These are phyloP conservation scores for Syncerus caffer DNA, from an alignment of 2,797 vertebrate species.

Conservation along the genomic window DNA sequence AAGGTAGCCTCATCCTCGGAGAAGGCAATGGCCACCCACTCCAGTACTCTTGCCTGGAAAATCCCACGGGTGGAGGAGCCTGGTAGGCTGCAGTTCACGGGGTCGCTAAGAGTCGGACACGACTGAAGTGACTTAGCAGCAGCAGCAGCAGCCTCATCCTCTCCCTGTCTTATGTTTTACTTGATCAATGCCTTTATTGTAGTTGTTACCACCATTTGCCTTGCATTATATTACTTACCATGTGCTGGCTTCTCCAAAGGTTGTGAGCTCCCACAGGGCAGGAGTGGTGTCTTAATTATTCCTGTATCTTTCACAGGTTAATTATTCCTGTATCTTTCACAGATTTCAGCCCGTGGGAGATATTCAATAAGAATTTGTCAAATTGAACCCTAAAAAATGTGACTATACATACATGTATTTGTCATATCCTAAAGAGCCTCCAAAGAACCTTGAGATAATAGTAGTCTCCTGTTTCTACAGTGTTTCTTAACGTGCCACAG, in stretches of 20 bases:
- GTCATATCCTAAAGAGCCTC: slow-evolving; percentile 27
- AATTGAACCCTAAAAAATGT: background rate
- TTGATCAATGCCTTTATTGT: background rate
- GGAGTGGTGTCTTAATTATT: slow-evolving; percentile 1
- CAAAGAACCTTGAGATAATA: slow-evolving; percentile 8
- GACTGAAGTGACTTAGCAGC: too few species aligned
- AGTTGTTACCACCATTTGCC: background rate
- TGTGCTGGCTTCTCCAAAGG: background rate
- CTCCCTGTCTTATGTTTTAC: background rate
- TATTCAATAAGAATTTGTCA: background rate
- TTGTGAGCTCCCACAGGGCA: background rate
- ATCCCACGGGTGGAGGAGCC: too few species aligned
- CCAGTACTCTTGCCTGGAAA: too few species aligned
- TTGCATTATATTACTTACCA: background rate
- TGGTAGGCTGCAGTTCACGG: too few species aligned
- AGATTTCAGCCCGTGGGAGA: background rate
- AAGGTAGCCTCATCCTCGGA: background rate
- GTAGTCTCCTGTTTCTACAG: background rate
- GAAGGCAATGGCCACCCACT: too few species aligned
- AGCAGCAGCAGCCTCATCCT: background rate
- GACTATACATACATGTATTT: background rate
- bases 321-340: background rate
- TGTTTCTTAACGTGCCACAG: background rate
- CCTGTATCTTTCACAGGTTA: background rate
- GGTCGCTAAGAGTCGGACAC: too few species aligned